A percentile compares a stretch with the other conserved stretches of the same genome.
phyloP scores from a whole-genome alignment of 2,888 invertebrate genomes.

The Sarcophaga carnaria region DNA sequence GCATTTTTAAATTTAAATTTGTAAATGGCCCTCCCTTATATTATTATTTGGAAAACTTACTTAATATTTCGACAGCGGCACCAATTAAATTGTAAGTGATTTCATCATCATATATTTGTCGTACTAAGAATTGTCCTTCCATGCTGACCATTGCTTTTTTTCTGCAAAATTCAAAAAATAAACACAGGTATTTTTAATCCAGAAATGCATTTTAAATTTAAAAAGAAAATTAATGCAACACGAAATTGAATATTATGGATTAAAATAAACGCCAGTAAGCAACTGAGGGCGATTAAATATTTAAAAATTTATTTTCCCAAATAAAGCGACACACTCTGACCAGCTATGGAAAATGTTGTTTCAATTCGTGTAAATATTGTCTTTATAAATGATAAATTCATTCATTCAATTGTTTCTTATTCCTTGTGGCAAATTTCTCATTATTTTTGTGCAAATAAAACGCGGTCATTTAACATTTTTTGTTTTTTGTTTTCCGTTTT shows the following conservation, averaged over 20 bases:
- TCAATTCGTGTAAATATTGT: background rate
- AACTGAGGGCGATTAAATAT: no score
- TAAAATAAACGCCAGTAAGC: no score
- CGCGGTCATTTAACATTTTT: slow-evolving; percentile 34
- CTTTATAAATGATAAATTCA: slow-evolving; percentile 1
- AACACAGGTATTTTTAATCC: background rate
- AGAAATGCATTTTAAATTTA: background rate
- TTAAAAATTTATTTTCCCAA: no score
- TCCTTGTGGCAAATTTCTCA: slow-evolving; percentile 1
- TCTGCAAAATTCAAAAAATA: slow-evolving; percentile 83
- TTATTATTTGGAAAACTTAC: slow-evolving; percentile 84
- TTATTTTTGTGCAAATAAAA: slow-evolving; percentile 30
- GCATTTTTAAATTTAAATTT: no score
- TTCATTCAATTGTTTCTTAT: background rate
- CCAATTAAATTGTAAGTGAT: slow-evolving; percentile 96
- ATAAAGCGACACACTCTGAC: background rate
- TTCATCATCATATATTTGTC: slow-evolving; percentile 97
- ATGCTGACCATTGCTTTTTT: slow-evolving; percentile 95
- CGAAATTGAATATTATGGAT: no score
- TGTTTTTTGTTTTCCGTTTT: no score
- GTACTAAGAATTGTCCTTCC: slow-evolving; percentile 97
- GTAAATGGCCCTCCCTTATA: background rate
- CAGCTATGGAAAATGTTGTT: background rate
- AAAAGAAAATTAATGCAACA: background rate
- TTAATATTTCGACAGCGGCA: slow-evolving; percentile 94